A percentile compares a stretch with the other conserved stretches of the same genome.
These are phyloP conservation scores for Drosophila takahashii DNA, from an alignment of 1,140 invertebrate genomes.

Conservation along the genomic window DNA sequence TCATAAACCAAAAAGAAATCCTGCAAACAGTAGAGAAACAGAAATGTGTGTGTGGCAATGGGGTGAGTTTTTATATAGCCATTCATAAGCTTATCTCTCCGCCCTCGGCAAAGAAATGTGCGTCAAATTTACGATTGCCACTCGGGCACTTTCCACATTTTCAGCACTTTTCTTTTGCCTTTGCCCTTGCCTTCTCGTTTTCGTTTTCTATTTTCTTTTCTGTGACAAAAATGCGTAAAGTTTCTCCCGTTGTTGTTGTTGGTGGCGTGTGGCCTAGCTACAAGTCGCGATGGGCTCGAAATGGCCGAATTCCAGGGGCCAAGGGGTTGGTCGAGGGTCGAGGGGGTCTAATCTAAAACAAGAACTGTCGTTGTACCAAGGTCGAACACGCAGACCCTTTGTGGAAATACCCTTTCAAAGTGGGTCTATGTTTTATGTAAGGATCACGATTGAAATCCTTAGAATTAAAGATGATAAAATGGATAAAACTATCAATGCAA, in stretches of 20 bases:
- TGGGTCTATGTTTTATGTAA: background rate
- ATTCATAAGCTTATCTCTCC: constrained; percentile 71
- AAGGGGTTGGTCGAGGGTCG: constrained; percentile 13
- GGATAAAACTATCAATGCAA: background rate
- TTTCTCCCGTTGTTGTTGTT: constrained; percentile 53
- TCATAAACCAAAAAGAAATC: constrained; percentile 64
- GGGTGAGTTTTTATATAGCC: constrained; percentile 69
- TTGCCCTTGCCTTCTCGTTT: background rate
- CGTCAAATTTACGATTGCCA: constrained; percentile 71
- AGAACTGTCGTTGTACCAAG: constrained; percentile 42
- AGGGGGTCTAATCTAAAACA: constrained; percentile 23
- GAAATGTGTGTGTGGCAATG: constrained; percentile 6
- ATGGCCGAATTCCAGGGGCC: constrained; percentile 37
- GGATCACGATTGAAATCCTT: too few relatives aligned
- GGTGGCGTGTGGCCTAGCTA: constrained; percentile 52
- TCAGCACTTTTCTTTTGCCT: constrained; percentile 48
- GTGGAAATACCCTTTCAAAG: constrained; percentile 21
- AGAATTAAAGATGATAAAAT: background rate
- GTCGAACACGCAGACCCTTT: constrained; percentile 31
- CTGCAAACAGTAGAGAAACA: constrained; percentile 22
- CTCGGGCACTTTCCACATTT: constrained; percentile 71
- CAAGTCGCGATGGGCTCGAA: constrained; percentile 61
- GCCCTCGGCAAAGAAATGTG: constrained; percentile 46
- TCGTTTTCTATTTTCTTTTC: constrained; percentile 28
- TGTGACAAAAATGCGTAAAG: constrained; percentile 67